Evolutionary conservation across 2,113 vertebrate species (phyloP).

Genomic region (Syngnathoides biaculeatus): DNA sequence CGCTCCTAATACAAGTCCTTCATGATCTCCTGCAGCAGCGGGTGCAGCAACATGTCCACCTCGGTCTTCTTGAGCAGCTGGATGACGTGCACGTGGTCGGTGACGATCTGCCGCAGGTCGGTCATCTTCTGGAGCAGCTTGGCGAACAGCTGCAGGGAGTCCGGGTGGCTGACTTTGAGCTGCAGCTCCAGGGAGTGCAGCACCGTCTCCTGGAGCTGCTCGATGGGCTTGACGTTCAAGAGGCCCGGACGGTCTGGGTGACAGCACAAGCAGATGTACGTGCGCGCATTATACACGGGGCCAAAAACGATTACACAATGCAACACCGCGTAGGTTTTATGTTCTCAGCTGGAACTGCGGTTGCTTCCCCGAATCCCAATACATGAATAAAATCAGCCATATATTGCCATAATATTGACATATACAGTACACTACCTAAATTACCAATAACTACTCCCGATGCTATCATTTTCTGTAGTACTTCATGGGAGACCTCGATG

Average conservation of each 20-base stretch:
- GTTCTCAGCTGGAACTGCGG: background rate
- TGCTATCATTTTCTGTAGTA: no score
- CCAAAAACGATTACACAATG: background rate
- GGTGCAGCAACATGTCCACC: conserved; percentile 90
- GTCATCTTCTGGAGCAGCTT: conserved; percentile 99
- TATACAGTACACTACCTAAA: no score
- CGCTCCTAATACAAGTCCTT: conserved; percentile 90
- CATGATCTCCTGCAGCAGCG: conserved; percentile 96
- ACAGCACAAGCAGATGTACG: conserved; percentile 15
- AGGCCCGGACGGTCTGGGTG: conserved; percentile 90
- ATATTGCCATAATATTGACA: no score
- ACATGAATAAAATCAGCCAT: background rate
- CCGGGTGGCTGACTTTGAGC: conserved; percentile 92
- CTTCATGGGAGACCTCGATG: no score
- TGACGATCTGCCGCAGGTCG: conserved; percentile 95
- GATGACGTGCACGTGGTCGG: conserved; percentile 91
- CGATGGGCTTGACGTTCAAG: conserved; percentile 94
- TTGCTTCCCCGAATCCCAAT: background rate
- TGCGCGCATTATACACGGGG: background rate
- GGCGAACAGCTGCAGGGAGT: conserved; percentile 93
- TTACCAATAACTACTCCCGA: no score
- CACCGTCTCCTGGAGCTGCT: conserved; percentile 93
- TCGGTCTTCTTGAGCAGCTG: conserved; percentile 93
- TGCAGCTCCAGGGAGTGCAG: conserved; percentile 94
- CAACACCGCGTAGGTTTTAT: background rate